Evolutionary conservation across 2,113 vertebrate genomes (phyloP).

Genomic region (Eretmodus cyanostictus): DNA sequence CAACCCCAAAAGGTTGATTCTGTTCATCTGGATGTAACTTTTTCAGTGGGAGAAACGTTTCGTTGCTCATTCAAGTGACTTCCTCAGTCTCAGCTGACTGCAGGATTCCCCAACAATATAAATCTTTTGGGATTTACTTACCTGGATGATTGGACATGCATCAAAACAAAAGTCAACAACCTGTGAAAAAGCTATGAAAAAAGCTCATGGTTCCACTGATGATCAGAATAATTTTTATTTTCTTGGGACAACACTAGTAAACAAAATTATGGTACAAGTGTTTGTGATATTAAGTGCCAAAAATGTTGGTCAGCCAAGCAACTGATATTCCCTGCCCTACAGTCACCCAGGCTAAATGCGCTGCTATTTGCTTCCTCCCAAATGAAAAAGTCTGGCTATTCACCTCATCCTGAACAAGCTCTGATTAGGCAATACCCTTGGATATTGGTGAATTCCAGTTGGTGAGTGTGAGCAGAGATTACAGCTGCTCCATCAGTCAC

Average conservation of each 20-base stretch:
- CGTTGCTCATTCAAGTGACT: neutral
- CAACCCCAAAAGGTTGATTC: neutral
- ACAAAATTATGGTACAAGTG: neutral
- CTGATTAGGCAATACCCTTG: conserved; percentile 22
- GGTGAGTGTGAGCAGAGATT: conserved; percentile 1
- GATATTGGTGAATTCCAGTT: conserved; percentile 12
- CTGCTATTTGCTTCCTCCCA: neutral
- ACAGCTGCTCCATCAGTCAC: neutral
- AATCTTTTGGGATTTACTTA: neutral
- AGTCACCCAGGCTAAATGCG: neutral
- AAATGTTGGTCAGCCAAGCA: neutral
- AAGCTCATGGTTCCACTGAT: neutral
- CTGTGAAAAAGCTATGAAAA: neutral
- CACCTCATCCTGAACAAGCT: conserved; percentile 26
- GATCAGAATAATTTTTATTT: neutral
- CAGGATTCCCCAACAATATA: neutral
- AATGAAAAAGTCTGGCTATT: conserved; percentile 8
- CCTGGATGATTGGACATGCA: neutral
- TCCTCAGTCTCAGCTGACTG: neutral
- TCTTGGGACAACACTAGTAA: neutral
- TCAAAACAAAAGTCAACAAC: neutral
- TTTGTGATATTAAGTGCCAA: neutral
- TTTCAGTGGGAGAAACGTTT: neutral
- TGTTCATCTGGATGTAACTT: neutral
- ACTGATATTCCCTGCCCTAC: neutral